These are phyloP conservation scores for Troilus luridus DNA, from an alignment of 2,888 invertebrate species.

Conservation along the genomic window DNA sequence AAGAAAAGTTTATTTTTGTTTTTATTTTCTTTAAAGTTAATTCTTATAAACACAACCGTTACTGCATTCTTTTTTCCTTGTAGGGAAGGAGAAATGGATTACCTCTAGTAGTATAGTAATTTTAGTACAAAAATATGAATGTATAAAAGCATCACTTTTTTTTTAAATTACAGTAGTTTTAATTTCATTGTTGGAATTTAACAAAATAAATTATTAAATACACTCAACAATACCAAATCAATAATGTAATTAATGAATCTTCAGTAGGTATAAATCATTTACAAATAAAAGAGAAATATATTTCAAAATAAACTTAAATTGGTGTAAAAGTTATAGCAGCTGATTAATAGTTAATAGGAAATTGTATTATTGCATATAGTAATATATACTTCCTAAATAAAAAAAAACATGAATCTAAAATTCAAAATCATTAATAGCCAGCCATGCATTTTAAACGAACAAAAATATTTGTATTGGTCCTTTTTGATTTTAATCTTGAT, in stretches of 20 bases:
- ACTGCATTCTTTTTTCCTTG: not conserved
- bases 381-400: no score
- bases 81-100: not conserved
- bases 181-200: not conserved
- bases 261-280: not conserved
- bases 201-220: not conserved
- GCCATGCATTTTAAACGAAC: not conserved
- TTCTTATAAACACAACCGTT: not conserved
- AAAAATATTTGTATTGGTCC: not conserved
- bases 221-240: not conserved
- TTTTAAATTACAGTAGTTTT: not conserved
- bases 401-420: not conserved
- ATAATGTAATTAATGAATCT: not conserved
- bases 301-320: not conserved
- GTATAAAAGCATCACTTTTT: not conserved
- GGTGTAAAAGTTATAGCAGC: not conserved
- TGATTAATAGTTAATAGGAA: no score
- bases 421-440: not conserved
- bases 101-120: not conserved
- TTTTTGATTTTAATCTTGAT: not conserved
- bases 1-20: not conserved
- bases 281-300: not conserved
- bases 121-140: not conserved
- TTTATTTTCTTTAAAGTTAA: slow-evolving; percentile 6
- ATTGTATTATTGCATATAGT: no score